Percentiles rank a stretch among this genome's conserved stretches.
Evolutionary conservation across 2,113 vertebrate species (phyloP).

Genomic region (Jaculus jaculus): DNA sequence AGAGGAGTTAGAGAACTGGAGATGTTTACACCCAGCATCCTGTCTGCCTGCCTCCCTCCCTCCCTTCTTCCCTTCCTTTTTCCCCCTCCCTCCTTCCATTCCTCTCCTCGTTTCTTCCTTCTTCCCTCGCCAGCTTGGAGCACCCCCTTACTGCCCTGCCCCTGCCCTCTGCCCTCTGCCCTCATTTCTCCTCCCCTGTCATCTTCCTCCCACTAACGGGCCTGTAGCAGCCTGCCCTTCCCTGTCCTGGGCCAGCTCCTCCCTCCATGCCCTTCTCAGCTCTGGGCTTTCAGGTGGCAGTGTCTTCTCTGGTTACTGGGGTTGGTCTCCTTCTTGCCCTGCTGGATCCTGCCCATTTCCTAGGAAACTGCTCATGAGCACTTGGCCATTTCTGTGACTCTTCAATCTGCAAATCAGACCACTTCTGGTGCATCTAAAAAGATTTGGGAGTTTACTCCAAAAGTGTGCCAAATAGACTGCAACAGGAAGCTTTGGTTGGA

Average conservation of each 20-base stretch:
- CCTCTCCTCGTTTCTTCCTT: background rate
- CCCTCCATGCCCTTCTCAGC: background rate
- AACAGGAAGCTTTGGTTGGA: background rate
- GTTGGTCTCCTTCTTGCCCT: background rate
- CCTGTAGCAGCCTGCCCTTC: background rate
- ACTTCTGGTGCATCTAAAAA: background rate
- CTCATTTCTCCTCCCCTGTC: slow-evolving; percentile 23
- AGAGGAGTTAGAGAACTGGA: background rate
- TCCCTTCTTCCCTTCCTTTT: background rate
- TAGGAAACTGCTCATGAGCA: background rate
- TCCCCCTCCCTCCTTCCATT: too few species aligned
- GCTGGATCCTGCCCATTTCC: background rate
- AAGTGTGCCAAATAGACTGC: background rate
- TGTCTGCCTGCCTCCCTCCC: background rate
- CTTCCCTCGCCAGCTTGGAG: background rate
- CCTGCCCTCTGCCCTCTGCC: slow-evolving; percentile 2
- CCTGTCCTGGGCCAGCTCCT: background rate
- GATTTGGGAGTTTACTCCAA: background rate
- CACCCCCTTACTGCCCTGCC: background rate
- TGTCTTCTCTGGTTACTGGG: background rate
- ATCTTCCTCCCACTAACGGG: background rate
- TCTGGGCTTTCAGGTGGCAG: background rate
- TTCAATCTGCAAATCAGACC: background rate
- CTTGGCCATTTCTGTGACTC: background rate
- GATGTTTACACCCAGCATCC: background rate